These are phyloP conservation scores for Hyphantria cunea DNA, from an alignment of 1,140 invertebrate species.

Conservation along the genomic window DNA sequence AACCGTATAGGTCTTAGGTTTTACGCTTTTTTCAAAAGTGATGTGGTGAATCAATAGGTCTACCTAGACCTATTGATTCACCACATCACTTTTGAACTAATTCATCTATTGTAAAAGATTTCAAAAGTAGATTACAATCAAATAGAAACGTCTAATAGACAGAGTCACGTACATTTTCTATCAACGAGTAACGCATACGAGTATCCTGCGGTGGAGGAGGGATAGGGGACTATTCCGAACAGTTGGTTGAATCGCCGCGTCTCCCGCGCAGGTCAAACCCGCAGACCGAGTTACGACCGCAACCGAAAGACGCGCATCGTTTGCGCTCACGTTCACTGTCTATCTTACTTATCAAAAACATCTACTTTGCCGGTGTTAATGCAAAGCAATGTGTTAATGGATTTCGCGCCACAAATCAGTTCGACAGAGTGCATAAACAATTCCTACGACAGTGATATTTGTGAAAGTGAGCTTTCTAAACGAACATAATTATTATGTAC, in stretches of 20 bases:
- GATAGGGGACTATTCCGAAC: slow-evolving; percentile 21
- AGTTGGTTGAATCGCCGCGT: slow-evolving; percentile 35
- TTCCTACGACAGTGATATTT: slow-evolving; percentile 44
- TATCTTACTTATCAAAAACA: slow-evolving; percentile 16
- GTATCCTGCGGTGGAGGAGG: slow-evolving; percentile 38
- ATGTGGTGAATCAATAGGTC: too few relatives aligned
- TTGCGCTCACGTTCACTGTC: slow-evolving; percentile 1
- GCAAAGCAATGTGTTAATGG: slow-evolving; percentile 27
- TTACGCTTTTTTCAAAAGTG: too few relatives aligned
- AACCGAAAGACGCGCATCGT: slow-evolving; percentile 12
- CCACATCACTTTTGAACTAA: too few relatives aligned
- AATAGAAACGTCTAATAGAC: too few relatives aligned
- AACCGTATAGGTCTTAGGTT: too few relatives aligned
- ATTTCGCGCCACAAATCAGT: slow-evolving; percentile 23
- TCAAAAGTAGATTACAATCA: not conserved
- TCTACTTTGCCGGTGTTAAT: slow-evolving; percentile 15
- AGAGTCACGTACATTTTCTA: slow-evolving; percentile 9
- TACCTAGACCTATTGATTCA: too few relatives aligned
- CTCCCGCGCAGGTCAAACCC: slow-evolving; percentile 24
- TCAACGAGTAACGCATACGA: slow-evolving; percentile 10
- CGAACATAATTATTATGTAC: slow-evolving; percentile 42
- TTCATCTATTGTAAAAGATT: not conserved
- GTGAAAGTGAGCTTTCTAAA: slow-evolving; percentile 66
- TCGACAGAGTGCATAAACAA: not conserved
- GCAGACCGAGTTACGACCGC: slow-evolving; percentile 15